Evolutionary conservation across 2,113 vertebrate species (phyloP), one percentile per base, ranked within the genome.

Genomic region (Otis tarda): DNA sequence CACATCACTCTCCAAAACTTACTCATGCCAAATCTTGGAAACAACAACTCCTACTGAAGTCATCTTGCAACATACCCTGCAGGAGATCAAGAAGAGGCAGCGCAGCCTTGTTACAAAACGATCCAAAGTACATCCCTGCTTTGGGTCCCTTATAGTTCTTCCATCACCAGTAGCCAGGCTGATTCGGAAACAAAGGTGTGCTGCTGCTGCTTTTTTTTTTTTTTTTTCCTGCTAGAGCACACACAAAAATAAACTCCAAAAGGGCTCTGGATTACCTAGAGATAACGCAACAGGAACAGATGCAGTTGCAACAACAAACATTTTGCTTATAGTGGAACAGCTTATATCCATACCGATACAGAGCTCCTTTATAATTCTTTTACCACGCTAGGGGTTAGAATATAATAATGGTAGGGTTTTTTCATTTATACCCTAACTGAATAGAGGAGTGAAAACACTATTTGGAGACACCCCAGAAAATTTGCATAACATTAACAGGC

Each of bases 401-500:
- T 24, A 14, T 10, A 88, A 71, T 65, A 67, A 43, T 60, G 43
- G 47, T 60, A 15, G 33, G 73, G 3, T 63, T 59, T 63, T 85
- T 89, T 82, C 41, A 43, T 94, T 83, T 86, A 22, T 27, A 59
- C 28, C 56, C 53, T 68, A 84, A 87, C 73, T 84, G 93, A 96
- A 89, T 21, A 79, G 69, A 87, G 77, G 60, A 95, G 93, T 87
- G 89, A 96, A 96, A 97, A 93, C 94, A 79, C 74, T 56, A 53
- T 80, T 95, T 95, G 83, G 84, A 95, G 87, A 71, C 89, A 76
- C 80, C 87, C 86, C 89, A 87, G 77, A 12, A 91, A 94, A 97
- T 97, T 64, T 95, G 53, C 95, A 96, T 97, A 57, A 68, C 41
- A 87, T 95, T 94, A 95, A 93, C 20, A 94, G 65, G 53, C 91